A percentile compares a stretch with the other conserved stretches of the same genome.
Evolutionary conservation across 1,140 invertebrate species (phyloP).

Genomic region (Listronotus bonariensis): DNA sequence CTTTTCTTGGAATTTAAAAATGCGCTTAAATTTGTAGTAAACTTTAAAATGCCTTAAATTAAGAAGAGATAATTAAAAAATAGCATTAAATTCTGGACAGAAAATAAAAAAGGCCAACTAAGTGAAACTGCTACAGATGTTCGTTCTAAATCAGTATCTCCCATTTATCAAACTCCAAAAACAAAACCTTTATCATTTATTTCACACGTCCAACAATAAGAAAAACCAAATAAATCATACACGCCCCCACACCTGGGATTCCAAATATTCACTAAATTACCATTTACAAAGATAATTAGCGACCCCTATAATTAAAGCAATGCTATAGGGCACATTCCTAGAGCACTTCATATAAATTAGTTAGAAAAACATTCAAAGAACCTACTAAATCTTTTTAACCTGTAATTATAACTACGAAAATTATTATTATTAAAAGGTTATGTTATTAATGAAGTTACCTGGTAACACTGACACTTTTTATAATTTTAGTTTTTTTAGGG

Average conservation of each 20-base stretch:
- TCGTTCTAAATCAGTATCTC: background rate
- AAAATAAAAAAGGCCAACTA: background rate
- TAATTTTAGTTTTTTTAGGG: too few relatives aligned
- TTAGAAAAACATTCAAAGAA: background rate
- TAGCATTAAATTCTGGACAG: background rate
- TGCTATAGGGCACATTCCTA: background rate
- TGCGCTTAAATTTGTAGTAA: too few relatives aligned
- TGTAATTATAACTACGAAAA: too few relatives aligned
- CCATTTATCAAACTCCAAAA: constrained; percentile 2
- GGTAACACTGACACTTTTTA: too few relatives aligned
- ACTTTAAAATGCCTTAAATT: too few relatives aligned
- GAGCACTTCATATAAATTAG: background rate
- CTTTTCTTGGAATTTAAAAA: too few relatives aligned
- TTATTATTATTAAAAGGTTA: too few relatives aligned
- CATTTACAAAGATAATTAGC: constrained; percentile 6
- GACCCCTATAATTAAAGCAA: background rate
- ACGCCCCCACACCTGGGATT: constrained; percentile 6
- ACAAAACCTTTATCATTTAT: constrained; percentile 6
- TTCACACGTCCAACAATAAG: background rate
- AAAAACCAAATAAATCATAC: constrained; percentile 7
- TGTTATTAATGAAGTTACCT: too few relatives aligned
- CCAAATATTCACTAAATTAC: background rate
- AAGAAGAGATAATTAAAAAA: too few relatives aligned
- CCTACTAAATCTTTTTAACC: background rate
- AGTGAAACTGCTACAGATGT: background rate